These are phyloP conservation scores for Magallana nippona DNA, from an alignment of 2,888 invertebrate species.

Conservation along the genomic window DNA sequence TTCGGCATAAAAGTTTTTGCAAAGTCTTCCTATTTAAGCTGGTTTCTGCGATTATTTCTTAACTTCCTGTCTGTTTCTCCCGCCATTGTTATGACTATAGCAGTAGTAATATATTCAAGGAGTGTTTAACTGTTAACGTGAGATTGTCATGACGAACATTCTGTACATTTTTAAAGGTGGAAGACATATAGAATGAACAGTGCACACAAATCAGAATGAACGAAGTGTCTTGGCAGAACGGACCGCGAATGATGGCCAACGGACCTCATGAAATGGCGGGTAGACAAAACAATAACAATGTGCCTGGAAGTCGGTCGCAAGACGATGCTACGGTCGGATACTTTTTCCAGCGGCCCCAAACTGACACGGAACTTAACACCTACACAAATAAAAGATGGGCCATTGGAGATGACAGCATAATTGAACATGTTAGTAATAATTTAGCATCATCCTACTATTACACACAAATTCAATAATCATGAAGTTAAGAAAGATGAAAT, in stretches of 20 bases:
- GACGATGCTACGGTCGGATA: slow-evolving; percentile 96
- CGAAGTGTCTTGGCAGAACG: slow-evolving; percentile 77
- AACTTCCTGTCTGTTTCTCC: slow-evolving; percentile 55
- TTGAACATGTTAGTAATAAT: slow-evolving; percentile 81
- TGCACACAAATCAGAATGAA: slow-evolving; percentile 77
- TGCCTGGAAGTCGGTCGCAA: slow-evolving; percentile 82
- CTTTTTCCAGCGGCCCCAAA: slow-evolving; percentile 91
- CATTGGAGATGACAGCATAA: slow-evolving; percentile 91
- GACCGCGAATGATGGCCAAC: slow-evolving; percentile 70
- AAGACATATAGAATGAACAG: slow-evolving; percentile 61
- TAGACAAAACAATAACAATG: slow-evolving; percentile 59
- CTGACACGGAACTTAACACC: slow-evolving; percentile 87
- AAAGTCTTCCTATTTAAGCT: background rate
- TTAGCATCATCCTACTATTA: background rate
- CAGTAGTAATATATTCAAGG: slow-evolving; percentile 33
- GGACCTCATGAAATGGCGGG: slow-evolving; percentile 71
- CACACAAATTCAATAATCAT: too few species aligned
- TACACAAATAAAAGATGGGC: slow-evolving; percentile 85
- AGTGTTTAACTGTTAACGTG: background rate
- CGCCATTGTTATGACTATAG: slow-evolving; percentile 58
- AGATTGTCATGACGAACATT: slow-evolving; percentile 40
- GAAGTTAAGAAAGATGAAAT: too few species aligned
- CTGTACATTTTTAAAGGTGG: slow-evolving; percentile 40
- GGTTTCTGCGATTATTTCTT: slow-evolving; percentile 1
- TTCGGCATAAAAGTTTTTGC: slow-evolving; percentile 26